Conservation (phyloP, 2,797 vertebrate genomes). For the Ispidina picta region DNA sequence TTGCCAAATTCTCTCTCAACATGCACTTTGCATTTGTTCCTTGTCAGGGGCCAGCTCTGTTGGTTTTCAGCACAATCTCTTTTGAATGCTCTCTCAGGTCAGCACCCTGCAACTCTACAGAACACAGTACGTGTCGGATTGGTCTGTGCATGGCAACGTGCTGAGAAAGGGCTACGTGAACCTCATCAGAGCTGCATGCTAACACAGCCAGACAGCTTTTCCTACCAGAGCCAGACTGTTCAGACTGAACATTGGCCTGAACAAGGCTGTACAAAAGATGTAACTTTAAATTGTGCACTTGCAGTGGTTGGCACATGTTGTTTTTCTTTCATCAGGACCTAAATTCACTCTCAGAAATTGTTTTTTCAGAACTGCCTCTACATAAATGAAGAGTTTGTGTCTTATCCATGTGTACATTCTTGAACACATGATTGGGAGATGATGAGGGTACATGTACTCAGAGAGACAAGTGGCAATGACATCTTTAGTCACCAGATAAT, state of each 20-base stretch:
- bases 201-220: neutral
- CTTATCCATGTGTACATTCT: neutral
- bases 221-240: neutral
- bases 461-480: neutral
- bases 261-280: neutral
- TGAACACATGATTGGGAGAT: neutral
- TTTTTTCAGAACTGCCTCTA: neutral
- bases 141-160: neutral
- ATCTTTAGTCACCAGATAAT: neutral
- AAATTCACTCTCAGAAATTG: neutral
- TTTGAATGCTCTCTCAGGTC: neutral
- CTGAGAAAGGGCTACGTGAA: neutral
- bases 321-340: neutral
- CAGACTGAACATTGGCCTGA: neutral
- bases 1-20: neutral
- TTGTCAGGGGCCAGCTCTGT: neutral
- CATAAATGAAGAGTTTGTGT: neutral
- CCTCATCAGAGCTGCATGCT: neutral
- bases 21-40: neutral
- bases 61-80: neutral
- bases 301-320: neutral
- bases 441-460: neutral
- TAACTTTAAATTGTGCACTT: neutral
- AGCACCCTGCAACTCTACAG: rapidly evolving
- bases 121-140: neutral